Percentiles rank a stretch among this genome's conserved stretches.
Evolutionary conservation across 2,888 invertebrate species (phyloP).

Genomic region (Hyposoter didymator): DNA sequence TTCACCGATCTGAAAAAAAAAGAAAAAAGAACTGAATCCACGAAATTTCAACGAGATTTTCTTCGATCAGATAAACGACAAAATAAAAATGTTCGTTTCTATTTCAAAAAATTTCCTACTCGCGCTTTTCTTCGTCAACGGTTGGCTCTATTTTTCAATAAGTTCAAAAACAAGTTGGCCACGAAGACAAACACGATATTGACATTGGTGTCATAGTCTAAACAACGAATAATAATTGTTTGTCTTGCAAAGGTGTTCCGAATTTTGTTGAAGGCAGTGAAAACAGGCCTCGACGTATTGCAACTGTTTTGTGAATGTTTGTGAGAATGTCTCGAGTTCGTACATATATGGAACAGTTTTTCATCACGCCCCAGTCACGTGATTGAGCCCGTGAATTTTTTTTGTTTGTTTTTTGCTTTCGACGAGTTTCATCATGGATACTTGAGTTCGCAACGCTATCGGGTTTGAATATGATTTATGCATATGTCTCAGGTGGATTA

Average conservation of each 20-base stretch:
- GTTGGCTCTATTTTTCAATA: background rate
- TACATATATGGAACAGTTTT: conserved; percentile 14
- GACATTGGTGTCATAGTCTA: background rate
- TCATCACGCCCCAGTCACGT: conserved; percentile 36
- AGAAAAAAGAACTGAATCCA: background rate
- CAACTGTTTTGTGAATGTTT: background rate
- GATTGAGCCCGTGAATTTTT: conserved; percentile 18
- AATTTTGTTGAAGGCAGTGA: background rate
- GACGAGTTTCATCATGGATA: conserved; percentile 3
- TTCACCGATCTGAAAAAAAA: background rate
- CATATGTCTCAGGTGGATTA: background rate
- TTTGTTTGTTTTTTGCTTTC: conserved; percentile 2
- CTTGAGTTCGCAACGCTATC: conserved; percentile 6
- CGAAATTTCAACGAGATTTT: background rate
- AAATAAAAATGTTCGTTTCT: background rate
- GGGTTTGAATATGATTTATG: conserved; percentile 21
- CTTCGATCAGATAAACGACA: background rate
- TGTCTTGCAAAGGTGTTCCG: background rate
- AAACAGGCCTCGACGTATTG: background rate
- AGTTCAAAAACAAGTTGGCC: background rate
- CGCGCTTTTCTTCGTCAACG: background rate
- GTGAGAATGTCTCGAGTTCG: background rate
- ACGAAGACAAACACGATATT: background rate
- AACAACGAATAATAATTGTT: background rate
- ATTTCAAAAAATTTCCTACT: background rate